These are phyloP conservation scores for Eira barbara DNA, from an alignment of 2,113 vertebrate species.

Conservation along the genomic window DNA sequence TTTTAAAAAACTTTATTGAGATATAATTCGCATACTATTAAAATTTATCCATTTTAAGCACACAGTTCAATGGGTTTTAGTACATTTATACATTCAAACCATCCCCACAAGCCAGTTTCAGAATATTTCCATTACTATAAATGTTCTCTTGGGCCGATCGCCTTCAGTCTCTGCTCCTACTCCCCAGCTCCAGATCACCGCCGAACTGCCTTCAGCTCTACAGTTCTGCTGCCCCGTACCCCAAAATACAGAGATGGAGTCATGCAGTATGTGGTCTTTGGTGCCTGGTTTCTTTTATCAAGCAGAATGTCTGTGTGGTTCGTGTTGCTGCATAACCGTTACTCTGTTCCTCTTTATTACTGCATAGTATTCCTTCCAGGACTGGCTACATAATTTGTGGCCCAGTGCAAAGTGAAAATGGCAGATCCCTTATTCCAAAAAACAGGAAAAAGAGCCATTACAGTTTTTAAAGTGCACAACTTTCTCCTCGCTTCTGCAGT, in stretches of 20 bases:
- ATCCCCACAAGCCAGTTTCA: not conserved
- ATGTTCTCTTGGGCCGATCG: not conserved
- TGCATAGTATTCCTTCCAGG: not conserved
- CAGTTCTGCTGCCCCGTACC: not conserved
- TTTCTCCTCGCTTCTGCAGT: not conserved
- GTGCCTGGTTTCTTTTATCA: not conserved
- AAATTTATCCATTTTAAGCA: not conserved
- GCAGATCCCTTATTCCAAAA: not conserved
- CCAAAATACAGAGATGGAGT: not conserved
- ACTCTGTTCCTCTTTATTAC: not conserved
- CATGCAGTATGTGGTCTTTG: not conserved
- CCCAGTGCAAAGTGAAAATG: not conserved
- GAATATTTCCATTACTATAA: not conserved
- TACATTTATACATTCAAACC: not conserved
- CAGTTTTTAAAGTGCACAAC: not conserved
- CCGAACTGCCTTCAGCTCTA: not conserved
- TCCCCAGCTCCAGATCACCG: not conserved
- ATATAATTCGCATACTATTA: not conserved
- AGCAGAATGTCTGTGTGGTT: not conserved
- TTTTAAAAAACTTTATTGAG: not conserved
- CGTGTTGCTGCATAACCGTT: not conserved
- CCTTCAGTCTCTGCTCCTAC: not conserved
- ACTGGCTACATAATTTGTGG: not conserved
- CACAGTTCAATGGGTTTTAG: not conserved
- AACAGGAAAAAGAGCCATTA: not conserved